Conservation (phyloP, 1,140 invertebrate species). For the Amyelois transitella region DNA sequence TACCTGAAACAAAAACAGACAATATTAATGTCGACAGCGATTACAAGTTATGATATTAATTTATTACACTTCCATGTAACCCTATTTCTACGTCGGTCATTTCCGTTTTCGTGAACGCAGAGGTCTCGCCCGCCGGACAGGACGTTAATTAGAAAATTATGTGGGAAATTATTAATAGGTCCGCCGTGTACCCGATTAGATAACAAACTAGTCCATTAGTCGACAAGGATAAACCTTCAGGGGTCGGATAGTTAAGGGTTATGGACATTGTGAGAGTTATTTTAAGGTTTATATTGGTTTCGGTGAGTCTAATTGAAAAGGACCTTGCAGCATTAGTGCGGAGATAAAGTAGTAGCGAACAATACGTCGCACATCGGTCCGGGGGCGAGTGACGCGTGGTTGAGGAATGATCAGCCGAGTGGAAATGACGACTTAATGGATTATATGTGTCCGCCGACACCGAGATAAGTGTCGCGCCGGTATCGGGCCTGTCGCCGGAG, state of each 20-base stretch:
- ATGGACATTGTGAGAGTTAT: constrained; percentile 25
- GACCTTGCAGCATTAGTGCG: constrained; percentile 34
- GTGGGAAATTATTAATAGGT: constrained; percentile 68
- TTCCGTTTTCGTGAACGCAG: constrained; percentile 35
- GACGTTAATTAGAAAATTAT: constrained; percentile 67
- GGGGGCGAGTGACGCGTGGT: constrained; percentile 62
- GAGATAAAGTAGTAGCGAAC: constrained; percentile 65
- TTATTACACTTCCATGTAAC: constrained; percentile 22
- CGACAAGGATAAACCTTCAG: constrained; percentile 33
- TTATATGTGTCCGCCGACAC: constrained; percentile 69
- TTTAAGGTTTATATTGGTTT: constrained; percentile 40
- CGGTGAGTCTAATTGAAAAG: constrained; percentile 26
- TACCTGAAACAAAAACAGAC: constrained; percentile 60
- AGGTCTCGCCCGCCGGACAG: constrained; percentile 27
- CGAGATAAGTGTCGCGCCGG: constrained; percentile 66
- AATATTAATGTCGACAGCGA: constrained; percentile 23
- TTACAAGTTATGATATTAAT: constrained; percentile 17
- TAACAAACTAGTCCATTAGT: constrained; percentile 68
- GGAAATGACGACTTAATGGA: constrained; percentile 74
- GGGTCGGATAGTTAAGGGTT: constrained; percentile 13
- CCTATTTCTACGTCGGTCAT: constrained; percentile 32
- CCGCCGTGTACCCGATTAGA: constrained; percentile 61
- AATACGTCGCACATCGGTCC: constrained; percentile 46
- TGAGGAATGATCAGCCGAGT: constrained; percentile 67
- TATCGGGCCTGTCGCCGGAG: constrained; percentile 57